Evolutionary conservation across 1,140 invertebrate species (phyloP).

Genomic region (Drosophila ananassae): DNA sequence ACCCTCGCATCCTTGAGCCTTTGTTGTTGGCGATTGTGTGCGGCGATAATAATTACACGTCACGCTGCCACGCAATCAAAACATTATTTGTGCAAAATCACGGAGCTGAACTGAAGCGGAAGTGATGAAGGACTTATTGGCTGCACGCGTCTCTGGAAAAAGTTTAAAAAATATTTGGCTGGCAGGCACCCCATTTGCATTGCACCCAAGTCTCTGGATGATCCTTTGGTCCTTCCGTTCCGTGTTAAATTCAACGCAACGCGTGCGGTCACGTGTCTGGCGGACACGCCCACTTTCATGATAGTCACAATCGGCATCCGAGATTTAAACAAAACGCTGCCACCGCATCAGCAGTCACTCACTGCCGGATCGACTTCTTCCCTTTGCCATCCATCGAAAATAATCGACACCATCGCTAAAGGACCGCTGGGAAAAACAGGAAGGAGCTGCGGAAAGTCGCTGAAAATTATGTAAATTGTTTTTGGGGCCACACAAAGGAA

Average conservation of each 20-base stretch:
- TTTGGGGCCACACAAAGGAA: constrained; percentile 44
- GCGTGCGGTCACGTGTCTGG: constrained; percentile 74
- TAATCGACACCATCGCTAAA: constrained; percentile 21
- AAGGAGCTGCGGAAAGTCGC: constrained; percentile 63
- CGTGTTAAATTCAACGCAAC: constrained; percentile 79
- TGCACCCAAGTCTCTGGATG: constrained; percentile 43
- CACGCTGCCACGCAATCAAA: constrained; percentile 83
- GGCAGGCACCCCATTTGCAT: constrained; percentile 52
- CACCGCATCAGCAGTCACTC: constrained; percentile 51
- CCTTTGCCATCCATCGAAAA: constrained; percentile 38
- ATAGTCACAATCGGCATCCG: constrained; percentile 65
- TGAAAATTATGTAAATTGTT: constrained; percentile 79
- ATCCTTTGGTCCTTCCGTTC: constrained; percentile 35
- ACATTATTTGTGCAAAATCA: constrained; percentile 84
- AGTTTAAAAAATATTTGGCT: constrained; percentile 66
- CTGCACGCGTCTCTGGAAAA: constrained; percentile 78
- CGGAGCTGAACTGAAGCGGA: constrained; percentile 83
- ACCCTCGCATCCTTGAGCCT: constrained; percentile 17
- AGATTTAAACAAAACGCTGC: constrained; percentile 57
- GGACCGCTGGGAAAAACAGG: constrained; percentile 11
- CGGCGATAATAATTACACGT: constrained; percentile 83
- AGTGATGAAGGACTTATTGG: constrained; percentile 84
- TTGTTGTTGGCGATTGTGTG: constrained; percentile 71
- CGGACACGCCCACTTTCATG: constrained; percentile 71
- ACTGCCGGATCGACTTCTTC: constrained; percentile 14